phyloP scores from a whole-genome alignment of 1,140 invertebrate species.

The Colletes gigas region DNA sequence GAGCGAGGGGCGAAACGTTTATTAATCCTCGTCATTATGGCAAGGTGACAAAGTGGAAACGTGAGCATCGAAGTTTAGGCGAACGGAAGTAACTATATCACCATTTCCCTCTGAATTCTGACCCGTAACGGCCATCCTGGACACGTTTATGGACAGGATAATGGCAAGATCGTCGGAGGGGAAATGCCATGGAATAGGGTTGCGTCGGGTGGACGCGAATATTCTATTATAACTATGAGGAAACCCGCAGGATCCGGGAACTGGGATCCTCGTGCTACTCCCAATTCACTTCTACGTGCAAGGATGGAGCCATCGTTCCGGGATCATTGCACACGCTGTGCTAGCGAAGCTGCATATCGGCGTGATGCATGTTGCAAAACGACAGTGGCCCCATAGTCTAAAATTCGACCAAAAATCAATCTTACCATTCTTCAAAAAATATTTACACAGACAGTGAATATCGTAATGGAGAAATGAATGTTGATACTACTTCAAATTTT shows the following conservation, averaged over 20 bases:
- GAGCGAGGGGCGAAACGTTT: background rate
- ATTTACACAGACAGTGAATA: too few relatives aligned
- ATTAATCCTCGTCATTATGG: slow-evolving; percentile 11
- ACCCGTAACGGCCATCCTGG: slow-evolving; percentile 3
- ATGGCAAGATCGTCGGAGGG: slow-evolving; percentile 55
- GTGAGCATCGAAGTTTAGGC: background rate
- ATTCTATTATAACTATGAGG: slow-evolving; percentile 63
- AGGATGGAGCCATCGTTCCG: background rate
- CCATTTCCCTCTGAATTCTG: slow-evolving; percentile 8
- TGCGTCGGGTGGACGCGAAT: slow-evolving; percentile 22
- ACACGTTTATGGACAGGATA: slow-evolving; percentile 55
- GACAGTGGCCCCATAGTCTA: too few relatives aligned
- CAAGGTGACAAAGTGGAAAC: background rate
- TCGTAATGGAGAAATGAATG: too few relatives aligned
- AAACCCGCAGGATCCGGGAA: slow-evolving; percentile 41
- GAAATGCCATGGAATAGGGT: slow-evolving; percentile 44
- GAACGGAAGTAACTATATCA: background rate
- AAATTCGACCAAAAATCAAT: too few relatives aligned
- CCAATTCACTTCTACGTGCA: background rate
- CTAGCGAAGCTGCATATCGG: too few relatives aligned
- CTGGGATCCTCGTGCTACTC: slow-evolving; percentile 15
- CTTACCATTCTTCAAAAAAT: too few relatives aligned
- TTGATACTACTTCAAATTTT: too few relatives aligned
- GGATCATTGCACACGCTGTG: background rate
- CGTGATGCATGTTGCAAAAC: too few relatives aligned